Evolutionary conservation across 2,888 invertebrate species (phyloP), one percentile per base, ranked within the genome.

Genomic region (Lycaena phlaeas): DNA sequence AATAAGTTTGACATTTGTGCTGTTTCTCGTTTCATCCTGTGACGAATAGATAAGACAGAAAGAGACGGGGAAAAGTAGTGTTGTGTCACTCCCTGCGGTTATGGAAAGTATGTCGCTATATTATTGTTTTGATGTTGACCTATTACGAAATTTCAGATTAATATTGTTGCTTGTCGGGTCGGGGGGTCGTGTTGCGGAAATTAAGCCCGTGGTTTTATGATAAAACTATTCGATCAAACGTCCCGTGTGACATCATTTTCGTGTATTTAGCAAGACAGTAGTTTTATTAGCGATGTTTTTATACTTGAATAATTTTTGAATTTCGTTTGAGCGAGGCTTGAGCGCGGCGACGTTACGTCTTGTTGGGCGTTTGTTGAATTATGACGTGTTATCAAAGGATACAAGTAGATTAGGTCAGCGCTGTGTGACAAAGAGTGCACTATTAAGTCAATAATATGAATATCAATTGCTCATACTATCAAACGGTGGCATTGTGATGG

Each of bases 81-180:
- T 65, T 71, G 61, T 56, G 57, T 68, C 57, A 59, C 57, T 64
- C 67, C 66, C 56, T 62, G 58, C 64, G 63, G 61, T 65, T 46
- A 53, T 68, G 57, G 73, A 78, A 78, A 78, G 77, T 76, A 58
- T 76, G 72, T 67, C 27, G 31, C 17, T 30, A 36, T 72, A 71
- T 73, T 78, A 71, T 74, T 78, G 75, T 81, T 77, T 77, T 77
- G 71, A 57, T 68, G 62, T 50, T 66, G 68, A 70, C 68, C 68
- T 75, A 70, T 75, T 77, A 70, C 67, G 72, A 75, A 73, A 77
- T 69, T 52, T 54, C 56, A 54, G 60, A 58, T 62, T 61, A 56
- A 52, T 60, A 54, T 58, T 46, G 50, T 56, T 48, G 52, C 45
- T 43, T 42, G 51, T 53, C 36, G 38, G 52, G 47, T 52, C 49